phyloP scores from a whole-genome alignment of 2,888 invertebrate species.

The Tetropium fuscum region DNA sequence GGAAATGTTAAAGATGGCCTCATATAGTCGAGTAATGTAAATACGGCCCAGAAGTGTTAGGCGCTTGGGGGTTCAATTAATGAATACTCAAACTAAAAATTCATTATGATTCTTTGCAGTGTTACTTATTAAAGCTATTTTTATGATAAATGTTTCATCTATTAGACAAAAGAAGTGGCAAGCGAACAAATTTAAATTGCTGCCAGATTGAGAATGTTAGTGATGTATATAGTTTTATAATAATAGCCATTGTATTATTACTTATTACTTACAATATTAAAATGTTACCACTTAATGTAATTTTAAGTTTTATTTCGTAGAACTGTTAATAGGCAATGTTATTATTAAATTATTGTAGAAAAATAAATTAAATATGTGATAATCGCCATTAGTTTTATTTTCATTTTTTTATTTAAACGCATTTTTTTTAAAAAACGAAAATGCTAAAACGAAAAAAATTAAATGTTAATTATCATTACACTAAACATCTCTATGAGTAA shows the following conservation, averaged over 20 bases:
- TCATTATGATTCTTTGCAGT: conserved; percentile 43
- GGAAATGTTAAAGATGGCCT: conserved; percentile 41
- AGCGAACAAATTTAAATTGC: conserved; percentile 39
- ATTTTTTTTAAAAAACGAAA: no score
- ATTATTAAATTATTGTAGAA: conserved; percentile 58
- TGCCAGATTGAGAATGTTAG: conserved; percentile 51
- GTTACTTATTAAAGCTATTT: conserved; percentile 52
- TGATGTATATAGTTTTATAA: conserved; percentile 62
- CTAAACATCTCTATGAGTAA: no score
- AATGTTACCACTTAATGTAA: conserved; percentile 53
- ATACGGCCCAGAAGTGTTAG: conserved; percentile 32
- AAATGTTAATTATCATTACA: no score
- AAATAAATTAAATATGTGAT: conserved; percentile 52
- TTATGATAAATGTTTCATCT: conserved; percentile 52
- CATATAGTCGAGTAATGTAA: conserved; percentile 37
- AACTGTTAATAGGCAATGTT: conserved; percentile 60
- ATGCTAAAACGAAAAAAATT: no score
- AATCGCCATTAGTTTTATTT: no score
- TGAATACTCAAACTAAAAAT: conserved; percentile 45
- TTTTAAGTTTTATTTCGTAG: conserved; percentile 56
- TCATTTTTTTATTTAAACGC: no score
- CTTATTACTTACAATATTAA: conserved; percentile 48
- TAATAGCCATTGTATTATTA: conserved; percentile 55
- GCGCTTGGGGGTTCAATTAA: conserved; percentile 37
- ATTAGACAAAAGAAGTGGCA: conserved; percentile 47